phyloP scores from a whole-genome alignment of 1,140 invertebrate genomes.

The Eciton burchellii region DNA sequence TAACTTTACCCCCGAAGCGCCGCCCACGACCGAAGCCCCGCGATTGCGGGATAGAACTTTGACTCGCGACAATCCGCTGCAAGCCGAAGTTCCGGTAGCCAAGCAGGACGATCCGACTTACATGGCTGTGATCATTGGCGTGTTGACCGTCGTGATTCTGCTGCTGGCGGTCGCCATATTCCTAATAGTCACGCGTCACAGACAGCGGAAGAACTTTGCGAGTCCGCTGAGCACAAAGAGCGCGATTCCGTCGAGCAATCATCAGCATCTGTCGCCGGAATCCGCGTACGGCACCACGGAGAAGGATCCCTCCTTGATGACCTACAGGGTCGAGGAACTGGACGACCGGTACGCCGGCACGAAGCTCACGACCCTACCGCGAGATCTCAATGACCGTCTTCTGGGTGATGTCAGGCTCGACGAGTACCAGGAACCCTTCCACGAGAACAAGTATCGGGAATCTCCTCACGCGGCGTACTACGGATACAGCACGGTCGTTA shows the following conservation, averaged over 20 bases:
- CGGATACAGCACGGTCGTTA: conserved; percentile 86
- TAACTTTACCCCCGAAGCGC: conserved; percentile 84
- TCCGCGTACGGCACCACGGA: conserved; percentile 84
- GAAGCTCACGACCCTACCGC: conserved; percentile 82
- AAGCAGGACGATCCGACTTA: conserved; percentile 87
- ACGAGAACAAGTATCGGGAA: conserved; percentile 84
- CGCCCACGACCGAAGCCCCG: conserved; percentile 82
- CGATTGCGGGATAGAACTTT: conserved; percentile 84
- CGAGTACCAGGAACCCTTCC: conserved; percentile 86
- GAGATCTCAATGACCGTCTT: conserved; percentile 84
- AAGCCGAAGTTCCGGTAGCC: conserved; percentile 82
- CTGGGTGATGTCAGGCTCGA: conserved; percentile 84
- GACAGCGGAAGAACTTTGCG: conserved; percentile 86
- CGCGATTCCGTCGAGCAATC: conserved; percentile 81
- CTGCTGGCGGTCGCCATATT: conserved; percentile 87
- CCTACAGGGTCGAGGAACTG: conserved; percentile 83
- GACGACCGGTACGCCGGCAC: conserved; percentile 84
- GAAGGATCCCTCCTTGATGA: conserved; percentile 84
- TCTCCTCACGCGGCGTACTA: conserved; percentile 86
- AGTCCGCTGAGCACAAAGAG: conserved; percentile 85
- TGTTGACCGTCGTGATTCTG: conserved; percentile 88
- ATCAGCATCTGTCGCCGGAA: conserved; percentile 83
- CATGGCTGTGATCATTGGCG: conserved; percentile 89
- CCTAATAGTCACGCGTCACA: conserved; percentile 87
- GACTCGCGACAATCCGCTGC: conserved; percentile 80